Evolutionary conservation across 2,888 invertebrate species (phyloP).

Genomic region (Noctua janthina): DNA sequence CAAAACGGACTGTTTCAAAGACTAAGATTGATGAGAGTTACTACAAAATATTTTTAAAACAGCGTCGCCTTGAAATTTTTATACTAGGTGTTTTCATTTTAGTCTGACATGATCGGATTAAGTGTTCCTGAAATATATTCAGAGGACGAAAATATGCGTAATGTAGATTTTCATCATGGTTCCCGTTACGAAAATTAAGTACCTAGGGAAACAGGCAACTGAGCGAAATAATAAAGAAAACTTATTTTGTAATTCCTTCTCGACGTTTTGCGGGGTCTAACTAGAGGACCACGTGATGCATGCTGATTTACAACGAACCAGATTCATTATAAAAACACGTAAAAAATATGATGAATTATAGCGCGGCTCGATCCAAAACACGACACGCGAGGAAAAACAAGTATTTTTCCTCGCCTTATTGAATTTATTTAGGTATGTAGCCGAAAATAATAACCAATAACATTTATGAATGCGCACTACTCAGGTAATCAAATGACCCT

Average conservation of each 20-base stretch:
- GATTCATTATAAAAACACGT: neutral
- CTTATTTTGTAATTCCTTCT: constrained; percentile 22
- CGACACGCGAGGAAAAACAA: neutral
- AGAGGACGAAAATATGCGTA: constrained; percentile 9
- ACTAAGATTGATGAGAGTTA: constrained; percentile 59
- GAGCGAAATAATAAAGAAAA: neutral
- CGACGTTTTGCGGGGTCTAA: neutral
- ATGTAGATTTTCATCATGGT: neutral
- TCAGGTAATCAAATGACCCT: neutral
- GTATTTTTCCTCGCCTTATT: neutral
- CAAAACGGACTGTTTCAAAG: constrained; percentile 25
- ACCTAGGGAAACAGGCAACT: constrained; percentile 8
- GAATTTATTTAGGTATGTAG: neutral
- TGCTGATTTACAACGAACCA: neutral
- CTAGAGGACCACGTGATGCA: neutral
- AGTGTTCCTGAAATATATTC: constrained; percentile 36
- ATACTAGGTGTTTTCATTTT: constrained; percentile 40
- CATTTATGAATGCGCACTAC: neutral
- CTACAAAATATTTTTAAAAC: constrained; percentile 43
- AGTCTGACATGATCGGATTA: constrained; percentile 51
- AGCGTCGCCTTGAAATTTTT: constrained; percentile 10
- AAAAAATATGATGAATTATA: neutral
- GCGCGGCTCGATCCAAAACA: neutral
- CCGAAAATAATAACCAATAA: constrained; percentile 1
- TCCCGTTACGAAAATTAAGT: constrained; percentile 13